A percentile compares a stretch with the other conserved stretches of the same genome.
These are phyloP conservation scores for Puffinus mauretanicus DNA, from an alignment of 2,113 vertebrate species.

Conservation along the genomic window DNA sequence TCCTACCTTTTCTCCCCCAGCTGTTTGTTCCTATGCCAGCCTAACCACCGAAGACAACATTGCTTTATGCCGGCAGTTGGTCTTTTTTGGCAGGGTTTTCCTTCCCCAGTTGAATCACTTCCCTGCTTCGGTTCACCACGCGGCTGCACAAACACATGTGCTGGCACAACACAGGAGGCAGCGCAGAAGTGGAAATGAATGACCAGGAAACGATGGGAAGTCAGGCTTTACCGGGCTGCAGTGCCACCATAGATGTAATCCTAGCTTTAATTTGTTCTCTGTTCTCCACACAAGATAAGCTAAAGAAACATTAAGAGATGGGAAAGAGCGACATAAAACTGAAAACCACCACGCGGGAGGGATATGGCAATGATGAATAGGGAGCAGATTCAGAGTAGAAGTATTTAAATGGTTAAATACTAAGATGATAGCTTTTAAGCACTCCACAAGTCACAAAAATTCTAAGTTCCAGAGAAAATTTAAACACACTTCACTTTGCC, in stretches of 20 bases:
- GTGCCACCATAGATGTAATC: neutral
- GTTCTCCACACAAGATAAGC: neutral
- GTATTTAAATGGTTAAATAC: neutral
- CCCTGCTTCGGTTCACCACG: neutral
- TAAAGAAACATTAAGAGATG: neutral
- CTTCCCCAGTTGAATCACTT: neutral
- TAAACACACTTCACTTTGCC: neutral
- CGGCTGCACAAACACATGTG: neutral
- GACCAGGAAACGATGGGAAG: neutral
- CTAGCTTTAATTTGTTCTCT: neutral
- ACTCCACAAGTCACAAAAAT: neutral
- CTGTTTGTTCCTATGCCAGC: neutral
- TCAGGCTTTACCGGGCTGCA: neutral
- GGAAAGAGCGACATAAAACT: neutral
- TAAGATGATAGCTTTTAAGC: neutral
- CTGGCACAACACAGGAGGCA: neutral
- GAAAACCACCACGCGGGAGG: neutral
- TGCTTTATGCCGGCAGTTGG: neutral
- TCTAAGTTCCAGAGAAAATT: neutral
- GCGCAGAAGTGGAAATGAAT: neutral
- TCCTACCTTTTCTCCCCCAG: neutral
- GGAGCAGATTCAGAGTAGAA: neutral
- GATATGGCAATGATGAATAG: accelerated
- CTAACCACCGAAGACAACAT: neutral
- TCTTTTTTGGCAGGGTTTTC: neutral